These are phyloP conservation scores for Pterostichus niger DNA, from an alignment of 2,888 invertebrate species.

Conservation along the genomic window DNA sequence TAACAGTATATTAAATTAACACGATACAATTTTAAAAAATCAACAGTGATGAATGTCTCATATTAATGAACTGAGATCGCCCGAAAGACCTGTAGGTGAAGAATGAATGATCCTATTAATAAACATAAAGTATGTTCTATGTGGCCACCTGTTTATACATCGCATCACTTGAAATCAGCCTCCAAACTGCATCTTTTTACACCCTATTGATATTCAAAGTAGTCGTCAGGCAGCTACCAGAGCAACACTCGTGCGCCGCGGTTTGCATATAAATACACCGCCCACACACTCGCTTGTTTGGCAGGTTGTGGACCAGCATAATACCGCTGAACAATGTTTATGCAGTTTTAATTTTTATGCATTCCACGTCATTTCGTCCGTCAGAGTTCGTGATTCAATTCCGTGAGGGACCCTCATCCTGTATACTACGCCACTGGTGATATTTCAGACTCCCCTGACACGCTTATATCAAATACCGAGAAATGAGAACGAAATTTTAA, in stretches of 20 bases:
- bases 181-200: conserved; percentile 35
- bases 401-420: neutral
- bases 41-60: no score
- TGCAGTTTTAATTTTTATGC: conserved; percentile 57
- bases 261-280: conserved; percentile 44
- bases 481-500: no score
- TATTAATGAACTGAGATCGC: no score
- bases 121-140: neutral
- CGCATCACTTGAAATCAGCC: conserved; percentile 12
- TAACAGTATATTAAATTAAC: no score
- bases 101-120: neutral
- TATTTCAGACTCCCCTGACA: neutral
- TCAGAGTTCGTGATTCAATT: conserved; percentile 50
- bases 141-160: conserved; percentile 33
- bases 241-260: conserved; percentile 1
- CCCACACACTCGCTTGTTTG: conserved; percentile 1
- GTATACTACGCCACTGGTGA: neutral
- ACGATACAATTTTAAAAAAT: no score
- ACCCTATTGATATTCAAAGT: conserved; percentile 53
- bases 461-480: conserved; percentile 6
- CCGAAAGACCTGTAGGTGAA: no score
- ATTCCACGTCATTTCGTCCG: conserved; percentile 41
- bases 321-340: conserved; percentile 32
- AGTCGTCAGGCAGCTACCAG: neutral
- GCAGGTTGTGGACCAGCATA: no score